Percentiles rank a stretch among this genome's conserved stretches.
phyloP scores from a whole-genome alignment of 2,797 vertebrate species.

The Ataeniobius toweri region DNA sequence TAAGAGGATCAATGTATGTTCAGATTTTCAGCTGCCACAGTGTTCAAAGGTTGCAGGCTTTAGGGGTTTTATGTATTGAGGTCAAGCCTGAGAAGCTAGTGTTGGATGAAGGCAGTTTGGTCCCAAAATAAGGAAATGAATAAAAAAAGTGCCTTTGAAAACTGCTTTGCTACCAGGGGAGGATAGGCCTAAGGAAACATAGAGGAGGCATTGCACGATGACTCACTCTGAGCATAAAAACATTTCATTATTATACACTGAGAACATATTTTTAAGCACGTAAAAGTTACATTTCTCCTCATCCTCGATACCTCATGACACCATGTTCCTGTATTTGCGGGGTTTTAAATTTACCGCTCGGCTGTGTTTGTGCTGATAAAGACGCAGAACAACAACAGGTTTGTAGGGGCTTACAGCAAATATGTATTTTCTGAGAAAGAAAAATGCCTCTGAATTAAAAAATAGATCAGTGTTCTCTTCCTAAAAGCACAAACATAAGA shows the following conservation, averaged over 20 bases:
- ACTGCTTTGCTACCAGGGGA: constrained; percentile 29
- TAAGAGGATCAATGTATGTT: constrained; percentile 69
- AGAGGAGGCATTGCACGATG: constrained; percentile 4
- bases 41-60: constrained; percentile 65
- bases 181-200: constrained; percentile 11
- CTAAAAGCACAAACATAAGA: constrained; percentile 16
- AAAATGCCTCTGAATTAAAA: background rate
- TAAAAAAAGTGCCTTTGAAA: constrained; percentile 41
- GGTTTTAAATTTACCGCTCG: constrained; percentile 4
- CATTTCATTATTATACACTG: constrained; percentile 14
- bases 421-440: constrained; percentile 13
- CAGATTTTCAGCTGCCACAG: constrained; percentile 50
- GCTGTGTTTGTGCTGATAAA: constrained; percentile 5
- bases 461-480: constrained; percentile 20
- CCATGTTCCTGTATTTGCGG: background rate
- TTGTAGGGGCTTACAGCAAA: constrained; percentile 2
- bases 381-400: constrained; percentile 6
- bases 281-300: background rate
- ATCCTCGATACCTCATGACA: background rate
- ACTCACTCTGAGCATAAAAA: constrained; percentile 1
- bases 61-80: constrained; percentile 64
- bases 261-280: constrained; percentile 10
- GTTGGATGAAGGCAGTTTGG: constrained; percentile 52
- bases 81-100: constrained; percentile 66
- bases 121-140: constrained; percentile 43